Evolutionary conservation across 2,888 invertebrate genomes (phyloP).

Genomic region (Buathra laborator): DNA sequence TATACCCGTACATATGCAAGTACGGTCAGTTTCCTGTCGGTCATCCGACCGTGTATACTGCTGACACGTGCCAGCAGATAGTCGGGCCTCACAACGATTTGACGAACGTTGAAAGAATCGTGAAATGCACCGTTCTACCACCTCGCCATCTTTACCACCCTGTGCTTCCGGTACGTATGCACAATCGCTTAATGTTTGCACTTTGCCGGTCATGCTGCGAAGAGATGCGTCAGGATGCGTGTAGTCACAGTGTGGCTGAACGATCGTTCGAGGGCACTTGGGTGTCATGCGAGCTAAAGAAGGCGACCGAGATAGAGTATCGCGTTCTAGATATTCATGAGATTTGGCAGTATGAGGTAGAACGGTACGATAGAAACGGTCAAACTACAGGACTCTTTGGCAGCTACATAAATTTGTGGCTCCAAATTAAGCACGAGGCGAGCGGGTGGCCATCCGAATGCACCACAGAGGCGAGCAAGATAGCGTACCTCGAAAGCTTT

Average conservation of each 20-base stretch:
- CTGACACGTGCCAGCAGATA: too few relatives aligned
- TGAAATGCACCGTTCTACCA: background rate
- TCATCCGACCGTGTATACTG: too few relatives aligned
- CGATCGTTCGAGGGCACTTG: slow-evolving; percentile 62
- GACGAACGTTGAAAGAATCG: background rate
- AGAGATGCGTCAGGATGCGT: slow-evolving; percentile 53
- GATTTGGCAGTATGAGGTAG: slow-evolving; percentile 74
- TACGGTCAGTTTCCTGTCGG: too few relatives aligned
- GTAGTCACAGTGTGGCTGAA: slow-evolving; percentile 65
- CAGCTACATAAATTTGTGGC: slow-evolving; percentile 74
- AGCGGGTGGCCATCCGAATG: too few relatives aligned
- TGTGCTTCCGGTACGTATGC: background rate
- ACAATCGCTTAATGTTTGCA: background rate
- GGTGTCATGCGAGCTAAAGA: slow-evolving; percentile 76
- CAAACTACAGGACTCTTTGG: slow-evolving; percentile 70
- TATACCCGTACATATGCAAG: too few relatives aligned
- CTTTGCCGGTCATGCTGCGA: background rate
- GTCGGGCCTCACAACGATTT: too few relatives aligned
- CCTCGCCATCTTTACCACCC: background rate
- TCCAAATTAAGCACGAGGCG: too few relatives aligned
- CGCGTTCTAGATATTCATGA: slow-evolving; percentile 72
- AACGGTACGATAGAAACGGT: slow-evolving; percentile 58
- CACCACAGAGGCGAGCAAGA: too few relatives aligned
- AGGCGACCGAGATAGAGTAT: slow-evolving; percentile 75
- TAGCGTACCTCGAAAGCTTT: too few relatives aligned